Evolutionary conservation across 2,888 invertebrate species (phyloP).

Genomic region (Gortyna flavago): DNA sequence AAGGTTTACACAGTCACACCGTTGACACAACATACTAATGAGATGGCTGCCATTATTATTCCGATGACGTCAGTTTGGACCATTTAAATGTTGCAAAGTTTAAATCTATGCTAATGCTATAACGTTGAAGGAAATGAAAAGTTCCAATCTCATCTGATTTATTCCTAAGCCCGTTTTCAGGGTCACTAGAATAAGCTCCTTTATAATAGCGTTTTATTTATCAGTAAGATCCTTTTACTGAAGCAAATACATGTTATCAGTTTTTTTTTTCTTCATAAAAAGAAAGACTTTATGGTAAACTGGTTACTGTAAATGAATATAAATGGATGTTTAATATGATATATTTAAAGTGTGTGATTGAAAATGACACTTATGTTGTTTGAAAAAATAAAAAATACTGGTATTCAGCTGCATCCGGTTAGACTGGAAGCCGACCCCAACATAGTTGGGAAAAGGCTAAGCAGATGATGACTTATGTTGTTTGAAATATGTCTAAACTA

Average conservation of each 20-base stretch:
- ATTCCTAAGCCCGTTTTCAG: background rate
- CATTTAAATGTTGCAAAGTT: conserved; percentile 72
- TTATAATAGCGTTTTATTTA: background rate
- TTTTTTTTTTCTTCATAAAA: too few relatives aligned
- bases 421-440: too few relatives aligned
- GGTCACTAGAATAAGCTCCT: background rate
- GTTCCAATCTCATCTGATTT: conserved; percentile 16
- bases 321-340: background rate
- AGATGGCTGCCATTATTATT: conserved; percentile 72
- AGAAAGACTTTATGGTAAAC: background rate
- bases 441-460: too few relatives aligned
- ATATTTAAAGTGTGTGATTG: background rate
- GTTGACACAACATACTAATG: conserved; percentile 66
- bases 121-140: conserved; percentile 41
- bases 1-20: conserved; percentile 62
- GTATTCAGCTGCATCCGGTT: too few relatives aligned
- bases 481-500: background rate
- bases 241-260: background rate
- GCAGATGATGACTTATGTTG: too few relatives aligned
- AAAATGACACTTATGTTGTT: background rate
- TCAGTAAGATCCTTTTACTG: background rate
- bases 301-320: background rate
- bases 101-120: conserved; percentile 25
- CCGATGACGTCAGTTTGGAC: conserved; percentile 76
- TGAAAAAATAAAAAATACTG: too few relatives aligned